Base-by-base conservation (phyloP, 2,888 invertebrate species). In the Chrysolina americana region DNA sequence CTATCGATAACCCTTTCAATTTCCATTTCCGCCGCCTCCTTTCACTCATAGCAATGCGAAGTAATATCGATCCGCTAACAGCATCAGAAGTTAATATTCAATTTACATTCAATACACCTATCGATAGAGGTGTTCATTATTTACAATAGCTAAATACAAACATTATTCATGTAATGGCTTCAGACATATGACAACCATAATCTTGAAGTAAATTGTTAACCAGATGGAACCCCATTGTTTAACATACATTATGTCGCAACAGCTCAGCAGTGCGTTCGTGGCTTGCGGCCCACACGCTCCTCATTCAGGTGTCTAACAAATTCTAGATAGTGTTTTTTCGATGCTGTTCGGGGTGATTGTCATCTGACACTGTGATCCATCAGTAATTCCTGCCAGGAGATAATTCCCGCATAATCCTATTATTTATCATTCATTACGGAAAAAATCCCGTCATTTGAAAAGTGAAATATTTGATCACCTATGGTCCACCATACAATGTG, bases 181-280 rank as follows among this genome's bases (percentile, higher is more conserved):
- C 56, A 63, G 69, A 74, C 70, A 72, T 70, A 72, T 74, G 76
- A 71, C 76, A 72, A 76, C 76, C 62, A 74, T 76, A 74, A 76
- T 76, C 76, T 71, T 74, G 71, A 70, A 76, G 70, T 76, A 72
- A 76, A 76, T 74, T 74, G 76, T 76, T 74, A 74, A 76, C 74
- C 74, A 76, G 74, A 76, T 76, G 76, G 76, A 76, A 76, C 76
- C 74, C 76, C 73, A 76, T 76, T 76, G 76, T 76, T 76, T 76
- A 74, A 76, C 76, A 76, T 71, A 72, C 74, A 74, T 71, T 76
- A 76, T 76, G 76, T 76, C 71, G 73, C 65, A 74, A 72, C 63
- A 63, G 56, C 69, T 74, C 63, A 70, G 65, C 63, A 73, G 65
- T 70, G 70, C 65, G 73, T 56, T 70, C 59, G 36, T 15, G 69